These are phyloP conservation scores for Chromobotia macracanthus DNA, from an alignment of 2,797 vertebrate species.

Conservation along the genomic window DNA sequence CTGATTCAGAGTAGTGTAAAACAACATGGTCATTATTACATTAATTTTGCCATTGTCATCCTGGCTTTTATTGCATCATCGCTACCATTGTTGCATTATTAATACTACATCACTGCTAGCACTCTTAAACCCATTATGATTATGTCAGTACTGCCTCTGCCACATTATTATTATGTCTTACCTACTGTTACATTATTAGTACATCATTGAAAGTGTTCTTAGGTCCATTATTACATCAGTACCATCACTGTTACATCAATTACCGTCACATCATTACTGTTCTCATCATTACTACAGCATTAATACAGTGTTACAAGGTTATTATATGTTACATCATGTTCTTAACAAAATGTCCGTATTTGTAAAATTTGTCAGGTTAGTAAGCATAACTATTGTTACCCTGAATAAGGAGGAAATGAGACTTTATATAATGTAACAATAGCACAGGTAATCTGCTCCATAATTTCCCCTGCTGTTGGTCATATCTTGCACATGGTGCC, in stretches of 20 bases:
- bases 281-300: conserved; percentile 6
- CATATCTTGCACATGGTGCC: conserved; percentile 39
- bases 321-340: background rate
- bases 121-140: conserved; percentile 17
- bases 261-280: conserved; percentile 10
- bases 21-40: background rate
- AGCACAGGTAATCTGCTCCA: conserved; percentile 20
- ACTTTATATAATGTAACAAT: conserved; percentile 47
- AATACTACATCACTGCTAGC: conserved; percentile 23
- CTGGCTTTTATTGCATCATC: conserved; percentile 25
- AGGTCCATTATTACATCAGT: background rate
- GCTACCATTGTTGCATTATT: conserved; percentile 13
- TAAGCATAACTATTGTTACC: conserved; percentile 27
- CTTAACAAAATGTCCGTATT: conserved; percentile 7
- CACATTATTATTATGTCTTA: background rate
- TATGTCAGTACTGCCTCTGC: background rate
- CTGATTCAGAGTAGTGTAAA: background rate
- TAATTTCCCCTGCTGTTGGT: conserved; percentile 47
- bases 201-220: background rate
- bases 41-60: background rate
- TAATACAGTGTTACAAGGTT: background rate
- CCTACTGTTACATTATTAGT: background rate
- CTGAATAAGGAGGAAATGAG: conserved; percentile 28
- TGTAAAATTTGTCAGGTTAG: conserved; percentile 25
- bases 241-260: background rate